Base-by-base conservation (phyloP, 2,888 invertebrate genomes). In the Augiades crinisus region DNA sequence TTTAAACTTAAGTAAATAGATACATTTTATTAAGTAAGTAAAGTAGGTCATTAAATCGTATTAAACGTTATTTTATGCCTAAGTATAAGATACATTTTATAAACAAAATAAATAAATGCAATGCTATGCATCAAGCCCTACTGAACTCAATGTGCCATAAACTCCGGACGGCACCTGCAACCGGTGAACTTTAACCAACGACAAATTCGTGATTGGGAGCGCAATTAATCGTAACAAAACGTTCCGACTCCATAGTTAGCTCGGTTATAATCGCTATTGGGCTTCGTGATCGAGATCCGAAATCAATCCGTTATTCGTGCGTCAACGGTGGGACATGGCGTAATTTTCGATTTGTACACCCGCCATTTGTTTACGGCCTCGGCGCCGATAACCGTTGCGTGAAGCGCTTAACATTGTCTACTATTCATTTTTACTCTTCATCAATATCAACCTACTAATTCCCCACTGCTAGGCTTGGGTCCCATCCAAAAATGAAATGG, bases 221-320 rank as follows among this genome's bases (percentile, higher is more conserved):
- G 58, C 69, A 73, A 72, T 78, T 73, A 78, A 72, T 69, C 64
- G 69, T 53, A 54, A 40, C 49, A 46, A 53, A 58, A 56, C 53
- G 46, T 56, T 56, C 60, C 63, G 62, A 62, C 56, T 68, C 19
- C 34, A 30, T 12, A 41, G 47, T 51, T 33, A 44, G 36, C 53
- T 56, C 55, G 27, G 51, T 56, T 54, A 49, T 59, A 58, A 57
- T 61, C 43, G 50, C 45, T 40, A 22, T 40, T 49, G 45, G 38
- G 36, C 56, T 56, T 64, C 65, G 61, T 66, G 65, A 57, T 57
- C 54, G 53, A 53, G 57, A 61, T 46, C 44, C 37, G 44, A 54
- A 46, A 24, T 41, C 49, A 10, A 49, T 56, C 81, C 81, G 81
- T 81, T 81, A 79, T 58, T 71, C 71, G 68, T 34, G 36, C 46